Base-by-base conservation (phyloP, 2,113 vertebrate species). In the Ardeotis arabs region DNA sequence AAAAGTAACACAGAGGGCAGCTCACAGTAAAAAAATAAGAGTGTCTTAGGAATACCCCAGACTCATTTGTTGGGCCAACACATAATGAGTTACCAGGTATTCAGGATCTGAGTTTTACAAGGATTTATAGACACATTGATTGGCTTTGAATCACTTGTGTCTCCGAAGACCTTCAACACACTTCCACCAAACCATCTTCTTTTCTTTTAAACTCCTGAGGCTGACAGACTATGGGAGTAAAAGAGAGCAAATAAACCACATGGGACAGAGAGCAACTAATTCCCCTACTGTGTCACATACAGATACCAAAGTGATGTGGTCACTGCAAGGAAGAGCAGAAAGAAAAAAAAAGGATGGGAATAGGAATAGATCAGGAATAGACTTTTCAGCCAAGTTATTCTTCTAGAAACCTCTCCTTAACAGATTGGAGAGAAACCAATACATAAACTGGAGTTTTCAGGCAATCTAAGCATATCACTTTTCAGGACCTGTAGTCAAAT, bases 121-220 rank as follows among this genome's bases (percentile, higher is more conserved):
- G 68, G 86, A 96, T 92, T 95, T 96, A 95, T 90, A 94, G 92
- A 73, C 6, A 21, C 90, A 87, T 45, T 92, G 80, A 95, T 92
- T 92, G 49, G 44, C 82, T 96, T 93, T 93, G 86, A 94, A 84
- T 84, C 50, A 3, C 77, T 89, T 66, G n/a, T 84, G 62, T 89
- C 95, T 96, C 92, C 44, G 33, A 95, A 97, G 89, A 73, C 83
- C 39, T 95, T 69, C 64, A 64, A 24, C 23, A 37, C 1, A 1
- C 33, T 76, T 81, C 80, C 62, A 87, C 73, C 77, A 84, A 89
- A 75, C 45, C 45, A 53, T 56, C 47, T 59, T 23, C 10, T 1
- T 89, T 93, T 90, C 64, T 70, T 68, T 64, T 64, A n/a, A 93
- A 88, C 18, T 81, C 16, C 56, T 86, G 62, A 53, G 49, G 20